These are phyloP conservation scores for Drosophila arawakana DNA, from an alignment of 1,140 invertebrate species.

Conservation along the genomic window DNA sequence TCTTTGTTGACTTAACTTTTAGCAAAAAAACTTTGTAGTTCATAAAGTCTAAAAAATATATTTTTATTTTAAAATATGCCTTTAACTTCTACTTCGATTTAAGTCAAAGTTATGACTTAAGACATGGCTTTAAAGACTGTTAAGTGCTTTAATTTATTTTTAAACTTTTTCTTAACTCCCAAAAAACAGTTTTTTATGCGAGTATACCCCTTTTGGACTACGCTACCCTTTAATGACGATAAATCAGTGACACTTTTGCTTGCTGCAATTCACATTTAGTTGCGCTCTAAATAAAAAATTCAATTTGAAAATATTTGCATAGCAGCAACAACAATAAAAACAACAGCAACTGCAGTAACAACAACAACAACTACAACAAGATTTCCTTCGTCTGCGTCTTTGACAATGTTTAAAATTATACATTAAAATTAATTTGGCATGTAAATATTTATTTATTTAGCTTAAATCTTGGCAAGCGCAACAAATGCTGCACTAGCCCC, in stretches of 20 bases:
- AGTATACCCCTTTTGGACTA: not conserved
- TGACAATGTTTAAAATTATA: slow-evolving; percentile 51
- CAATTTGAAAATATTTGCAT: slow-evolving; percentile 45
- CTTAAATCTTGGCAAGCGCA: slow-evolving; percentile 44
- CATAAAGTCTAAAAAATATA: too few species aligned
- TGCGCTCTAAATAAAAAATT: slow-evolving; percentile 54
- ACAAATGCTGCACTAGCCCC: slow-evolving; percentile 1
- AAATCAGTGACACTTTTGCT: slow-evolving; percentile 28
- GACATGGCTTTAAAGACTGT: too few species aligned
- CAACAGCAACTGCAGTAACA: slow-evolving; percentile 17
- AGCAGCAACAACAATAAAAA: slow-evolving; percentile 12
- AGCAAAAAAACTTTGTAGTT: too few species aligned
- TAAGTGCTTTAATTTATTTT: too few species aligned
- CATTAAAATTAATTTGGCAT: slow-evolving; percentile 63
- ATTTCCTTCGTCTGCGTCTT: slow-evolving; percentile 20
- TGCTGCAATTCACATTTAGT: slow-evolving; percentile 43
- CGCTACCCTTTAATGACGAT: not conserved
- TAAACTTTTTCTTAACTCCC: too few species aligned
- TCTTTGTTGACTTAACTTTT: too few species aligned
- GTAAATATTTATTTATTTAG: slow-evolving; percentile 67
- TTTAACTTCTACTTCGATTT: too few species aligned
- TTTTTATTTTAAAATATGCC: too few species aligned
- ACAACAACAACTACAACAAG: not conserved
- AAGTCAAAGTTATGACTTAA: too few species aligned
- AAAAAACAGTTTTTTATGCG: too few species aligned